Conservation (phyloP, 1,140 invertebrate species). For the Aphis gossypii region DNA sequence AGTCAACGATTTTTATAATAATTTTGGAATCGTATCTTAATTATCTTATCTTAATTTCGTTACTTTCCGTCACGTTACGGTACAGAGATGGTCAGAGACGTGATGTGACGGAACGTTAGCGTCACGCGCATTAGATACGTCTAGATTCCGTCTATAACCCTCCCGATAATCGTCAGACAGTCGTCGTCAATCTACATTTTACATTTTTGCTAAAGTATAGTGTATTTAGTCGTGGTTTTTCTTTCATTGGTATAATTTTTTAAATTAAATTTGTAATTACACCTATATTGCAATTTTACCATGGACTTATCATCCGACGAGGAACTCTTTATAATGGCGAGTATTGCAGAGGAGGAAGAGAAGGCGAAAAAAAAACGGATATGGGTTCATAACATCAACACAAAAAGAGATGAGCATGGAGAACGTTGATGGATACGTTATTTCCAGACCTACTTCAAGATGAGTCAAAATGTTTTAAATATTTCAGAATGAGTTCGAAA, state of each 20-base stretch:
- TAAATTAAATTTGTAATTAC: neutral
- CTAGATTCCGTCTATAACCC: neutral
- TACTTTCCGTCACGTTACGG: neutral
- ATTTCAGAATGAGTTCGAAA: no score
- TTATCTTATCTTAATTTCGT: no score
- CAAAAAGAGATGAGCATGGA: no score
- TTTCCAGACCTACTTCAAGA: no score
- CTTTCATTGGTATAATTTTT: neutral
- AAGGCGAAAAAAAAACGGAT: neutral
- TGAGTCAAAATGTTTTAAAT: no score
- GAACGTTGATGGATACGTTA: no score
- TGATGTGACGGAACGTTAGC: neutral
- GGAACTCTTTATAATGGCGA: neutral
- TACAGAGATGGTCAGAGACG: no score
- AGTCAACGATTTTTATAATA: no score
- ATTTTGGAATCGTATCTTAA: no score
- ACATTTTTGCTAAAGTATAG: neutral
- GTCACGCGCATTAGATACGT: neutral
- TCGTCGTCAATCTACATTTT: neutral
- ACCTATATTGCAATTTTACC: neutral
- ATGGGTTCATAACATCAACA: no score
- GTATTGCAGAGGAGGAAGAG: neutral
- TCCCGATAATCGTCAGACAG: neutral
- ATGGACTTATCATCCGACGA: neutral
- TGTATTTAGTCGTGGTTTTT: neutral